Evolutionary conservation across 2,797 vertebrate species (phyloP).

Genomic region (Falco berigora): DNA sequence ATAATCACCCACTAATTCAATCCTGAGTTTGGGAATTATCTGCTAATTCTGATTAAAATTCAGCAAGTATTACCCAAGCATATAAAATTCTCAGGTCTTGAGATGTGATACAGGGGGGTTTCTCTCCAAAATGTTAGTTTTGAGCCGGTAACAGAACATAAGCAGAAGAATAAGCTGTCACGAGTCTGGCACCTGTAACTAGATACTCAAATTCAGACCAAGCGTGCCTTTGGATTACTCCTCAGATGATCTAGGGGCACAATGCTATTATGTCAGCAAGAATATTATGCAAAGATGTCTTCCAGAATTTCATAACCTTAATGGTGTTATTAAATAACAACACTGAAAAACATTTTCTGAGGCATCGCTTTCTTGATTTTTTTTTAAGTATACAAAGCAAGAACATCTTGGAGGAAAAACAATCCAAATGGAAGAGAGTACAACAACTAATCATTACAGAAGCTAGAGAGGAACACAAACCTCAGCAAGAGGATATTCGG

Average conservation of each 20-base stretch:
- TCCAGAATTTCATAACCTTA: neutral
- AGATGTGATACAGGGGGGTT: neutral
- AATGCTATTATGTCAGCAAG: neutral
- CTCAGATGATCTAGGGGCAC: neutral
- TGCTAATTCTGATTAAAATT: neutral
- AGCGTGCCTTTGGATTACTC: neutral
- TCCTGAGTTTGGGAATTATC: neutral
- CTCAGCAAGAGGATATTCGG: neutral
- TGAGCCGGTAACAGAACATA: neutral
- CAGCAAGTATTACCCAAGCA: neutral
- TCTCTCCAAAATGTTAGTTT: neutral
- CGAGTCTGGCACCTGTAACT: neutral
- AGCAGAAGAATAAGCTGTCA: neutral
- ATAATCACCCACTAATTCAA: neutral
- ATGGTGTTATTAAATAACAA: neutral
- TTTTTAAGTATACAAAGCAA: neutral
- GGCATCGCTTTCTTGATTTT: neutral
- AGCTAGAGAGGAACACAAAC: neutral
- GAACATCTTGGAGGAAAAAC: neutral
- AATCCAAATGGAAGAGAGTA: neutral
- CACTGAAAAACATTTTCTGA: neutral
- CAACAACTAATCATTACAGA: neutral
- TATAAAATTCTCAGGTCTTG: neutral
- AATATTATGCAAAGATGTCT: neutral
- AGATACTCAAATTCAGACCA: neutral